Conservation (phyloP, 2,113 vertebrate genomes). For the Poeciliopsis turrubarensis region DNA sequence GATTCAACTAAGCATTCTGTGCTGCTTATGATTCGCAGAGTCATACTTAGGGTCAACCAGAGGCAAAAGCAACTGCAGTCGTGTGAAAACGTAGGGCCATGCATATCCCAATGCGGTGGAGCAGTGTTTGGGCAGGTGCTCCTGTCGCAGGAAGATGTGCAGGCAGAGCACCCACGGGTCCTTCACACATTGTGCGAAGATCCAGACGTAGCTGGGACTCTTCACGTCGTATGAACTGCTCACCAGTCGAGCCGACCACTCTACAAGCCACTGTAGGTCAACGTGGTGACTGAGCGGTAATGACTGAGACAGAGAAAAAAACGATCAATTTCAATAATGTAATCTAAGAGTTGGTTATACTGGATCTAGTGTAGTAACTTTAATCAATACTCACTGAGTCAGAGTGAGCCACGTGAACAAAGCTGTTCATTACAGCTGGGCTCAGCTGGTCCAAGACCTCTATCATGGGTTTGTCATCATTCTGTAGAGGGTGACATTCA, state of each 20-base stretch:
- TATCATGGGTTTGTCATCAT: slow-evolving; percentile 98
- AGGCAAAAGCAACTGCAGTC: slow-evolving; percentile 94
- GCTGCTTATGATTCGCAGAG: background rate
- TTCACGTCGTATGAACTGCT: slow-evolving; percentile 97
- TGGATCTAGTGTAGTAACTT: background rate
- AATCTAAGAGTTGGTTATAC: background rate
- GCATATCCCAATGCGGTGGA: slow-evolving; percentile 95
- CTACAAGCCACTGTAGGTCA: slow-evolving; percentile 97
- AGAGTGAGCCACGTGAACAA: slow-evolving; percentile 94
- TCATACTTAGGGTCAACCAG: slow-evolving; percentile 95
- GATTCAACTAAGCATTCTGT: no score
- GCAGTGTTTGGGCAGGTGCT: slow-evolving; percentile 96
- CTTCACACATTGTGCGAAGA: slow-evolving; percentile 95
- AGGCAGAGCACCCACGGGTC: slow-evolving; percentile 98
- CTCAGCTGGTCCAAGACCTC: slow-evolving; percentile 98
- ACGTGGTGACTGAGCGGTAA: slow-evolving; percentile 90
- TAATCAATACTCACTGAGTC: slow-evolving; percentile 84
- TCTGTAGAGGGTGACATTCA: slow-evolving; percentile 77
- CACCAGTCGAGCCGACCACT: slow-evolving; percentile 94
- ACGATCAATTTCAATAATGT: background rate
- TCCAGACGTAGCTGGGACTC: slow-evolving; percentile 98
- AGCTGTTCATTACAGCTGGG: slow-evolving; percentile 95
- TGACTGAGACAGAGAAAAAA: slow-evolving; percentile 71
- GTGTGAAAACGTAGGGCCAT: slow-evolving; percentile 95
- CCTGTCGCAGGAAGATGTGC: slow-evolving; percentile 95